Evolutionary conservation across 2,888 invertebrate genomes (phyloP).

Genomic region (Ichneumoninae sp.): DNA sequence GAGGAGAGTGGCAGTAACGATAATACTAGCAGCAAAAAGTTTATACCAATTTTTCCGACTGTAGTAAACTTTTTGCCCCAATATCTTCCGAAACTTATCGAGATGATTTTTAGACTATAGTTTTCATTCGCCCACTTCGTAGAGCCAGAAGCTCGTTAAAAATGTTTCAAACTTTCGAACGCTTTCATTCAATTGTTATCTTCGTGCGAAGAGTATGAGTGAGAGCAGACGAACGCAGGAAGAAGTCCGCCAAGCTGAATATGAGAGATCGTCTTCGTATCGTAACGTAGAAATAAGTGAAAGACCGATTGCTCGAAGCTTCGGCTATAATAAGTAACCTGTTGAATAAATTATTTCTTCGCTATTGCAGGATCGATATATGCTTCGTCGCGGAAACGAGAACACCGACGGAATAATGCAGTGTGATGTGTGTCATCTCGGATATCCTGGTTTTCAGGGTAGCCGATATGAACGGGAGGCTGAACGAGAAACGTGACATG

Average conservation of each 20-base stretch:
- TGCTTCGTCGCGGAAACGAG: neutral
- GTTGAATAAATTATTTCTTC: conserved; percentile 47
- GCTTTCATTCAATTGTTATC: neutral
- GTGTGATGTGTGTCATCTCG: conserved; percentile 2
- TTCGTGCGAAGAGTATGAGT: neutral
- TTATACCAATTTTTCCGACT: neutral
- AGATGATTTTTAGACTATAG: neutral
- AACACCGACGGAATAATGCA: conserved; percentile 26
- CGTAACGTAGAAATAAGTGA: neutral
- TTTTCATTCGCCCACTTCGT: neutral
- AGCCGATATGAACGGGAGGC: neutral
- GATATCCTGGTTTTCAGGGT: conserved; percentile 9
- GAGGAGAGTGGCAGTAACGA: neutral
- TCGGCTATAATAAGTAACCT: conserved; percentile 31
- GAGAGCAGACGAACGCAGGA: neutral
- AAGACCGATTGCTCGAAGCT: neutral
- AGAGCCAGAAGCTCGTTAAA: neutral
- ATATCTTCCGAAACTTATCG: neutral
- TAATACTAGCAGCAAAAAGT: neutral
- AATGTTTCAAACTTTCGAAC: neutral
- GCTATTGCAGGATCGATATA: conserved; percentile 45
- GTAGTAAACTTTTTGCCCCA: neutral
- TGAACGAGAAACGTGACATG: conserved; percentile 24
- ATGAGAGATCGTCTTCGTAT: neutral
- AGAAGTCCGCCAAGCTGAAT: neutral